Conservation (phyloP, 2,797 vertebrate genomes). For the Hemibagrus guttatus region DNA sequence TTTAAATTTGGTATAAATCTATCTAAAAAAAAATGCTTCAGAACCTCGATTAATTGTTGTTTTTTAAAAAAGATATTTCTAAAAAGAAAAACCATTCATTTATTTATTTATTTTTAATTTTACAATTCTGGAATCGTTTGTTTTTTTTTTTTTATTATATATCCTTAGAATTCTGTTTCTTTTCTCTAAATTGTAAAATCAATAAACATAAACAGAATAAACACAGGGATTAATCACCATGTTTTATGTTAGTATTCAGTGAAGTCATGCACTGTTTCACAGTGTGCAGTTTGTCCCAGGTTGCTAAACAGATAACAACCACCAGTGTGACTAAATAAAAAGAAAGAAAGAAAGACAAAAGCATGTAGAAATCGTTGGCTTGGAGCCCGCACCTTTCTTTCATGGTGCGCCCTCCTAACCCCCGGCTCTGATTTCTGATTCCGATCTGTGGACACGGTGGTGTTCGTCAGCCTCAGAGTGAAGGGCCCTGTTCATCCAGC, state of each 20-base stretch:
- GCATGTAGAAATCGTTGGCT: background rate
- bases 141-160: too few relatives aligned
- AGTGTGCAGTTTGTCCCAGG: background rate
- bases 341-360: background rate
- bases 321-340: background rate
- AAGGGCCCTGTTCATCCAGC: background rate
- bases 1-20: too few relatives aligned
- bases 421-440: slow-evolving; percentile 18
- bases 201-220: background rate
- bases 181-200: background rate
- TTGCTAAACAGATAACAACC: background rate
- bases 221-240: background rate
- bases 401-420: background rate
- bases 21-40: too few relatives aligned
- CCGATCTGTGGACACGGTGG: slow-evolving; percentile 13
- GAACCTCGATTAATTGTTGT: too few relatives aligned
- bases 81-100: too few relatives aligned
- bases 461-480: background rate
- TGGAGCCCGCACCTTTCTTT: background rate
- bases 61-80: too few relatives aligned
- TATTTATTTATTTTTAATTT: too few relatives aligned
- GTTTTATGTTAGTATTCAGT: background rate
- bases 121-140: too few relatives aligned
- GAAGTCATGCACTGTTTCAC: background rate
- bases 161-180: too few relatives aligned